Base-by-base conservation (phyloP, 2,888 invertebrate genomes). In the Melanostoma mellinum region DNA sequence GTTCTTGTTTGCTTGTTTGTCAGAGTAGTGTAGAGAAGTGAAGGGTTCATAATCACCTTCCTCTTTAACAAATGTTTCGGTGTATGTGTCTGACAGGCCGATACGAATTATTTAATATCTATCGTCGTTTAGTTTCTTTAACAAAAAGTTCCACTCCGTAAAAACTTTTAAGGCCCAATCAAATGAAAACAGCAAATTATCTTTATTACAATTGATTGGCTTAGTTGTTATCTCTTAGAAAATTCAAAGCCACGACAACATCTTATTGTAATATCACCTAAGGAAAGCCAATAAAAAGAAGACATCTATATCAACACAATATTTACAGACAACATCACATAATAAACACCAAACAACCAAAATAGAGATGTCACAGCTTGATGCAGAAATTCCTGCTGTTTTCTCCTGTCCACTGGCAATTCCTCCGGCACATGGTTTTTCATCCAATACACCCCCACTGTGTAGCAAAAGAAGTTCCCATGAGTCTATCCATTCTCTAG, bases 361-460 rank as follows among this genome's bases (percentile, higher is more conserved):
- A 79, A 84, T 84, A 84, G 84, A 84, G 84, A 75, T 84, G 84
- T 84, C 84, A 84, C 84, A 84, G 84, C 79, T 84, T 84, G 74
- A 56, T 67, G 79, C 84, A 72, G 48, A 55, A 36, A 30, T 52
- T 73, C 77, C 55, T 58, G 84, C 84, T 71, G 79, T 60, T 58
- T 58, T 48, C 46, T 6, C 46, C 20, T 33, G 50, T 61, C 38
- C 52, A 40, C 52, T 58, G 58, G 73, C 72, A 63, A 68, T 73
- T 58, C 53, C 20, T 20, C 20, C 77, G 53, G 46, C 60, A 63
- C 65, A 60, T 46, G 20, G 53, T 32, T 73, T 46, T 46, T 61
- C 84, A 78, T 78, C 73, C 60, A 42, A 65, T 84, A 74, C 84
- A 84, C 84, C 84, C 84, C 84, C 84, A 84, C 84, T 78, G 84